A percentile compares a stretch with the other conserved stretches of the same genome.
phyloP scores from a whole-genome alignment of 2,888 invertebrate species.

The Orthosia cruda region DNA sequence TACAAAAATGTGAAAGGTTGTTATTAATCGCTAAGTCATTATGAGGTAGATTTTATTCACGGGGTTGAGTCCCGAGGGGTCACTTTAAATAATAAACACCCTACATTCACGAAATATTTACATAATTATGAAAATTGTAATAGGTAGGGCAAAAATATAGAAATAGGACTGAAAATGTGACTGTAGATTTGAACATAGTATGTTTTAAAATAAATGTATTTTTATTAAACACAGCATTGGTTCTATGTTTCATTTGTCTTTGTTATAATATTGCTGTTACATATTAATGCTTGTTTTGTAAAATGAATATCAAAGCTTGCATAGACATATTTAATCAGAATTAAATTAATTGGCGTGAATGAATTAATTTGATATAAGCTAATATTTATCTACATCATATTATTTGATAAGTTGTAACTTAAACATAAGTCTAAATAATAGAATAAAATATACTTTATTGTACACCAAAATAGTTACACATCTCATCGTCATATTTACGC shows the following conservation, averaged over 20 bases:
- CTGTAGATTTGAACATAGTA: not conserved
- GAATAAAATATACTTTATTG: no score
- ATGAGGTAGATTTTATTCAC: constrained; percentile 26
- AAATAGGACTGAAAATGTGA: not conserved
- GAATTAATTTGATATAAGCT: no score
- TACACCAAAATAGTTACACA: no score
- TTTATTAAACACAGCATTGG: no score
- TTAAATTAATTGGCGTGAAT: not conserved
- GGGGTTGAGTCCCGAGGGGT: constrained; percentile 22
- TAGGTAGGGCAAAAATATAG: constrained; percentile 10
- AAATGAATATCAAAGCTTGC: not conserved
- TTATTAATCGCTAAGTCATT: constrained; percentile 33
- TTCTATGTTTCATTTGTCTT: no score
- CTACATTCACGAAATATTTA: constrained; percentile 36
- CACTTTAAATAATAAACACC: constrained; percentile 43
- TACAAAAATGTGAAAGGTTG: not conserved
- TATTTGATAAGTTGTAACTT: no score
- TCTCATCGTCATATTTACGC: no score
- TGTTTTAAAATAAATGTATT: not conserved
- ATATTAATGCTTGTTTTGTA: not conserved
- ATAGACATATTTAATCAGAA: not conserved
- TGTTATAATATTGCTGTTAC: not conserved
- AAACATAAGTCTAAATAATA: no score
- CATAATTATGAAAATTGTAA: constrained; percentile 49
- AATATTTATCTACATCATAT: no score